Evolutionary conservation across 2,888 invertebrate genomes (phyloP).

Genomic region (Flexamia atlantica): DNA sequence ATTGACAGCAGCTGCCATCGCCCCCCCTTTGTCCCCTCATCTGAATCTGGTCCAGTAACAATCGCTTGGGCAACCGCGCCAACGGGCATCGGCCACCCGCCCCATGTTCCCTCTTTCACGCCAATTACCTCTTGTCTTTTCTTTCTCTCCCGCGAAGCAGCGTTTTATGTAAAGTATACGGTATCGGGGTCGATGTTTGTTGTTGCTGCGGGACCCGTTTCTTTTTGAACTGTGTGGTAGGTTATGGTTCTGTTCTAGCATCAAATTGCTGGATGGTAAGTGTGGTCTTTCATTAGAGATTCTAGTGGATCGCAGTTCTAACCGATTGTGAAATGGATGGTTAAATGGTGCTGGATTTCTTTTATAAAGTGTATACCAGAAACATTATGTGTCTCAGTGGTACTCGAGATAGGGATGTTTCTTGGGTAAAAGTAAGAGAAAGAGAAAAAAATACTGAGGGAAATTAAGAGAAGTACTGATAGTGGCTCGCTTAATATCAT

Average conservation of each 20-base stretch:
- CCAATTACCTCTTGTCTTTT: slow-evolving; percentile 30
- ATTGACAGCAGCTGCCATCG: slow-evolving; percentile 47
- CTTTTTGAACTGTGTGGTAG: not conserved
- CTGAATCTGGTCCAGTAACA: slow-evolving; percentile 35
- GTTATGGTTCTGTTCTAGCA: not conserved
- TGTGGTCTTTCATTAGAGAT: too few species aligned
- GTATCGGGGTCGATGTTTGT: slow-evolving; percentile 1
- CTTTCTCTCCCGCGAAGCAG: slow-evolving; percentile 28
- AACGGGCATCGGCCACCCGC: not conserved
- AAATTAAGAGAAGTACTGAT: too few species aligned
- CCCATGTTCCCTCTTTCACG: slow-evolving; percentile 21
- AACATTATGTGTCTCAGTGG: too few species aligned
- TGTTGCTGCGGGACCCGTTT: not conserved
- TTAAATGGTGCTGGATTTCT: too few species aligned
- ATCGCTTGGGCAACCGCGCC: slow-evolving; percentile 47
- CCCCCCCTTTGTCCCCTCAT: slow-evolving; percentile 25
- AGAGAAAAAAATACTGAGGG: too few species aligned
- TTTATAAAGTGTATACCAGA: too few species aligned
- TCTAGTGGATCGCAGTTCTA: too few species aligned
- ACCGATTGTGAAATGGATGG: too few species aligned
- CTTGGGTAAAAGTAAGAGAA: too few species aligned
- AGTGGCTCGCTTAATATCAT: too few species aligned
- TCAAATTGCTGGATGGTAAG: not conserved
- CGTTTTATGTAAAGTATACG: slow-evolving; percentile 28
- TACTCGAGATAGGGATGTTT: too few species aligned